These are phyloP conservation scores for Archegozetes longisetosus DNA, from an alignment of 1,140 invertebrate species.

Conservation along the genomic window DNA sequence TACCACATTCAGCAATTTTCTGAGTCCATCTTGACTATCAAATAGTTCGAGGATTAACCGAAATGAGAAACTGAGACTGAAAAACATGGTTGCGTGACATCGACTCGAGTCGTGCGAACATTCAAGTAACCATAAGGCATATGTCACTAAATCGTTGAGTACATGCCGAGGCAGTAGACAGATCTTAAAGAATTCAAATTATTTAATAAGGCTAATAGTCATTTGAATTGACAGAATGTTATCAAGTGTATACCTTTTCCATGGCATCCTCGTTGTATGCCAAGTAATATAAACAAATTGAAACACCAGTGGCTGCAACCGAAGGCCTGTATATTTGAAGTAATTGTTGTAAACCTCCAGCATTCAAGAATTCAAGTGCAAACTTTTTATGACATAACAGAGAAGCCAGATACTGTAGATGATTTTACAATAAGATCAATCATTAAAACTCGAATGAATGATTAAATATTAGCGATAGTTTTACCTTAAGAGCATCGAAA, in stretches of 20 bases:
- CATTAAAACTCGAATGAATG: too few relatives aligned
- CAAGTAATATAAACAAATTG: slow-evolving; percentile 87
- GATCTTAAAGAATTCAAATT: slow-evolving; percentile 16
- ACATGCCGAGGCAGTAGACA: slow-evolving; percentile 16
- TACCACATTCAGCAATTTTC: slow-evolving; percentile 83
- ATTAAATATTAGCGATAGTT: too few relatives aligned
- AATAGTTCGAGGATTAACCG: slow-evolving; percentile 79
- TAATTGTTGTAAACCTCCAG: slow-evolving; percentile 60
- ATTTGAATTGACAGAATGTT: slow-evolving; percentile 41
- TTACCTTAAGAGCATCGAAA: slow-evolving; percentile 60
- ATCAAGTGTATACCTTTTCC: slow-evolving; percentile 76
- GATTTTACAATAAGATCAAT: too few relatives aligned
- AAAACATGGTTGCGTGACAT: slow-evolving; percentile 95
- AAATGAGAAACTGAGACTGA: slow-evolving; percentile 73
- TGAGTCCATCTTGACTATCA: slow-evolving; percentile 72
- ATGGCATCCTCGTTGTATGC: slow-evolving; percentile 95
- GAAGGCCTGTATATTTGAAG: slow-evolving; percentile 77
- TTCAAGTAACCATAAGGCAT: slow-evolving; percentile 81
- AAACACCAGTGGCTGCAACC: slow-evolving; percentile 84
- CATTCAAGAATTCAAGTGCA: slow-evolving; percentile 78
- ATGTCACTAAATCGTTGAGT: slow-evolving; percentile 28
- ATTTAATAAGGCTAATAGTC: slow-evolving; percentile 9
- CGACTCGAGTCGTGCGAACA: slow-evolving; percentile 88
- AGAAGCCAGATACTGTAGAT: slow-evolving; percentile 74
- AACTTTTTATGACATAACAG: slow-evolving; percentile 94